Conservation (phyloP, 2,888 invertebrate species). For the Nebria brevicollis region DNA sequence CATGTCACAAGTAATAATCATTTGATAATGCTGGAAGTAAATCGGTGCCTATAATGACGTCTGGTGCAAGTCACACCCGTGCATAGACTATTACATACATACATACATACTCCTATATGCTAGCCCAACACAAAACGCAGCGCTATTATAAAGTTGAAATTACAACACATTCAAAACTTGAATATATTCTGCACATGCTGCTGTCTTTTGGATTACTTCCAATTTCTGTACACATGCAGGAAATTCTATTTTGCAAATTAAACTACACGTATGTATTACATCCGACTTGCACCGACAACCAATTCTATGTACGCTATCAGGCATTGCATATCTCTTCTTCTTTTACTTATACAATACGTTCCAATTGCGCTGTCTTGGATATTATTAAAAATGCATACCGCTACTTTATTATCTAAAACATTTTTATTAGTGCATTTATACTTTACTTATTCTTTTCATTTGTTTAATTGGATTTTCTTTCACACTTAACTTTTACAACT, state of each 20-base stretch:
- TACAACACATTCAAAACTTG: constrained; percentile 41
- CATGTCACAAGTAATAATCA: constrained; percentile 12
- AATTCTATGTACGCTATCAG: neutral
- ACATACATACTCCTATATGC: no score
- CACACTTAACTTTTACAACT: neutral
- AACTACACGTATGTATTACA: constrained; percentile 37
- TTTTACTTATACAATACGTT: constrained; percentile 26
- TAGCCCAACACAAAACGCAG: constrained; percentile 13
- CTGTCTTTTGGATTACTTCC: constrained; percentile 42
- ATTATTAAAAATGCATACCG: neutral
- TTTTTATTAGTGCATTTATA: neutral
- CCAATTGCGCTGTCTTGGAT: constrained; percentile 10
- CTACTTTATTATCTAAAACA: neutral
- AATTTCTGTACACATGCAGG: constrained; percentile 36
- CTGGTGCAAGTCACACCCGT: constrained; percentile 29
- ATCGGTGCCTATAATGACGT: constrained; percentile 23
- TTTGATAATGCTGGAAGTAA: constrained; percentile 34
- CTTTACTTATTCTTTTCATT: neutral
- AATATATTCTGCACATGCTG: constrained; percentile 40
- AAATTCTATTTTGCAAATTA: constrained; percentile 47
- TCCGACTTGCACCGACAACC: constrained; percentile 4
- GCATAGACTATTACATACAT: neutral
- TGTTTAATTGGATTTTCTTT: neutral
- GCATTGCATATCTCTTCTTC: neutral
- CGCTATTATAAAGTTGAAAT: constrained; percentile 47